These are phyloP conservation scores for Notodonta dromedarius DNA, from an alignment of 2,888 invertebrate species.

Conservation along the genomic window DNA sequence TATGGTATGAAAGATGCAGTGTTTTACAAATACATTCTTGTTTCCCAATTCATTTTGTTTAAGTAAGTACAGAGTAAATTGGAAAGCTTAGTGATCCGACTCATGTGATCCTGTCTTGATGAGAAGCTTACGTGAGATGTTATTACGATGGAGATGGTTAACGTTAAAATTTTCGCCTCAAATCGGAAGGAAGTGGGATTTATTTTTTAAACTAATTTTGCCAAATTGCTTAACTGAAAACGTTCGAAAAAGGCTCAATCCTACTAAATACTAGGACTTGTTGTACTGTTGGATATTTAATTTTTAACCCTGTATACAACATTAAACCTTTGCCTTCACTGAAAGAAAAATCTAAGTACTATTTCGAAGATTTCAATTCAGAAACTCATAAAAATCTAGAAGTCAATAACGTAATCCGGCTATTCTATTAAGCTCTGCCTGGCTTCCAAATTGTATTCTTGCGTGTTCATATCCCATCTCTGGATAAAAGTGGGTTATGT, in stretches of 20 bases:
- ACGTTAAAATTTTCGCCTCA: too few relatives aligned
- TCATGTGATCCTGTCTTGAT: not conserved
- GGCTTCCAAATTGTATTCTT: constrained; percentile 22
- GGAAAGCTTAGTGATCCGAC: not conserved
- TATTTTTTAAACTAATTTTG: too few relatives aligned
- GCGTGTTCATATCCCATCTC: constrained; percentile 25
- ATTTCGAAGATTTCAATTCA: not conserved
- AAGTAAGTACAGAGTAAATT: not conserved
- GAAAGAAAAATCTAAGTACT: too few relatives aligned
- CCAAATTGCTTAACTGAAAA: too few relatives aligned
- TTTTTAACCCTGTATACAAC: too few relatives aligned
- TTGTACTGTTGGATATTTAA: too few relatives aligned
- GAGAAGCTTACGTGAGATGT: not conserved
- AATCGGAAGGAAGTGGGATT: too few relatives aligned
- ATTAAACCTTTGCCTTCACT: too few relatives aligned
- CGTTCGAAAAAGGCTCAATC: too few relatives aligned
- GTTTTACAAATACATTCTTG: not conserved
- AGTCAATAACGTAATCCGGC: constrained; percentile 17
- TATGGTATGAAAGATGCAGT: not conserved
- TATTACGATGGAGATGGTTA: not conserved
- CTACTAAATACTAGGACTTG: too few relatives aligned
- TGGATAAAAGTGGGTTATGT: constrained; percentile 4
- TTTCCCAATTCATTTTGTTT: not conserved
- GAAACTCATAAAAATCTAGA: not conserved
- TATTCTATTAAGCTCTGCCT: constrained; percentile 18